phyloP scores from a whole-genome alignment of 1,140 invertebrate species.

The Akabosia matsudoensis region DNA sequence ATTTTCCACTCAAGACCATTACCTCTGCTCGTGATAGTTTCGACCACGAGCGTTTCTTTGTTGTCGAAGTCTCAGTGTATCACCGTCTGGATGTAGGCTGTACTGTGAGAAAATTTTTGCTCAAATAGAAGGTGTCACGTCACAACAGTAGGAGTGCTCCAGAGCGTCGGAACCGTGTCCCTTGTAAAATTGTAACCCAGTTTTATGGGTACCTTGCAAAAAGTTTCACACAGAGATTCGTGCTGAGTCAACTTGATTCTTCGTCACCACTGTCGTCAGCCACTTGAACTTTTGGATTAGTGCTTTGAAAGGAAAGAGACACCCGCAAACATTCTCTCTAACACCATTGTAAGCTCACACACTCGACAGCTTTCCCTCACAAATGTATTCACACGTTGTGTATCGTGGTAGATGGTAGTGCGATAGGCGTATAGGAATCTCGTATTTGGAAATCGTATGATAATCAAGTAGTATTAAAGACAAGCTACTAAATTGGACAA shows the following conservation, averaged over 20 bases:
- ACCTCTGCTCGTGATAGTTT: not conserved
- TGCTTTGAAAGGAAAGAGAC: not conserved
- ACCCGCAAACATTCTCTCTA: not conserved
- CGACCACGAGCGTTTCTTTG: not conserved
- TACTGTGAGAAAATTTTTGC: no score
- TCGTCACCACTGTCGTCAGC: not conserved
- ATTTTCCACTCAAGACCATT: not conserved
- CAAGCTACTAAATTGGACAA: not conserved
- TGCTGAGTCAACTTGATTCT: not conserved
- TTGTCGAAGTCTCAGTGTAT: not conserved
- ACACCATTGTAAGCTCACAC: no score
- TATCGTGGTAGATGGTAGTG: no score
- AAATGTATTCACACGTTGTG: no score
- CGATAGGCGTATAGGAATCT: no score
- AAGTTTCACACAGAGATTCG: not conserved
- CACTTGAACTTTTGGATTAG: not conserved
- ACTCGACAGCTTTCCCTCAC: no score
- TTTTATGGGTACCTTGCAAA: no score
- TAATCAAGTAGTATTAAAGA: not conserved
- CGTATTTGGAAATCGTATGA: no score
- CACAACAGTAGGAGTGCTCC: no score
- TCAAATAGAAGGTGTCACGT: not conserved
- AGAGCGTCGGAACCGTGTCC: not conserved
- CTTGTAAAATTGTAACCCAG: no score
- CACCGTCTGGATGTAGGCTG: no score